Percentiles rank a stretch among this genome's conserved stretches.
Conservation (phyloP, 2,888 invertebrate species). For the Micoletzkya japonica region DNA sequence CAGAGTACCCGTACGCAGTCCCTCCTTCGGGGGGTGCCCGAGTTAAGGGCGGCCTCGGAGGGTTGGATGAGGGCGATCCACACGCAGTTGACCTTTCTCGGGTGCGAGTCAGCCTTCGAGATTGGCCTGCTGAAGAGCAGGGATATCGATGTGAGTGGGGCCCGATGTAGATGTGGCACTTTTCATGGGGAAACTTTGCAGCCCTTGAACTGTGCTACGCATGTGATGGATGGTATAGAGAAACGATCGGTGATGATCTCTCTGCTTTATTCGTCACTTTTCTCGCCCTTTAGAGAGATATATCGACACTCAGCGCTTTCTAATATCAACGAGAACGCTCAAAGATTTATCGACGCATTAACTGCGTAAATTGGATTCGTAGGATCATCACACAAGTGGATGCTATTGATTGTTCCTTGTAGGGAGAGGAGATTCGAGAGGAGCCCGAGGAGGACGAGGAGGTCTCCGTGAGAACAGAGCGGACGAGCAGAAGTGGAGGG, state of each 20-base stretch:
- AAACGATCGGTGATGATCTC: too few species aligned
- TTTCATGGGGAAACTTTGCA: too few species aligned
- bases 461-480: not conserved
- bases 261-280: too few species aligned
- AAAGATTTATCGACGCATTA: too few species aligned
- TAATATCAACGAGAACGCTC: too few species aligned
- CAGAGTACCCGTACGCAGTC: not conserved
- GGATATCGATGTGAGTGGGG: slow-evolving; percentile 26
- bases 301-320: too few species aligned
- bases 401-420: too few species aligned
- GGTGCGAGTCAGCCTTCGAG: slow-evolving; percentile 25
- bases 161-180: not conserved
- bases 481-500: not conserved
- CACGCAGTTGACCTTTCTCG: slow-evolving; percentile 16
- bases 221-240: too few species aligned
- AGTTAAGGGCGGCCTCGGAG: slow-evolving; percentile 14
- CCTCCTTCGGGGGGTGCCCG: slow-evolving; percentile 11
- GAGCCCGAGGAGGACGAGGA: slow-evolving; percentile 3
- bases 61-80: slow-evolving; percentile 16
- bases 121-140: slow-evolving; percentile 26
- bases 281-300: too few species aligned
- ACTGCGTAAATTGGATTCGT: too few species aligned
- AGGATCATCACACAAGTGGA: too few species aligned
- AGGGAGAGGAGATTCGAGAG: slow-evolving; percentile 21
- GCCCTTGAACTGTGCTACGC: not conserved